Evolutionary conservation across 2,797 vertebrate species (phyloP), one percentile per base, ranked within the genome.

Genomic region (Leptatherina wallacei): DNA sequence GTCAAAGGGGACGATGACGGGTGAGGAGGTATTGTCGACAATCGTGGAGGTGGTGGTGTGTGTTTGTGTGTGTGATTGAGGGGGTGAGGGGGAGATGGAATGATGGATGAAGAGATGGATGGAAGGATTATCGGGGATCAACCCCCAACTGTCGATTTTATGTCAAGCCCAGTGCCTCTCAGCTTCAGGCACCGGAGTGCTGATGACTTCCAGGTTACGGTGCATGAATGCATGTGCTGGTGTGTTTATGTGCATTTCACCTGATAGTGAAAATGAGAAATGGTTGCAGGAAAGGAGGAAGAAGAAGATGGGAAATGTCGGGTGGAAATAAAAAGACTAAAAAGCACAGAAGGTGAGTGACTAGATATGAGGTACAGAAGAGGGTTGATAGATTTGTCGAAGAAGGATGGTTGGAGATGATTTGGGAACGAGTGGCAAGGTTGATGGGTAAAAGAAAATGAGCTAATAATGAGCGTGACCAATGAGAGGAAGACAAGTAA

Each of bases 111-210:
- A 69, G 74, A 73, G 71, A 24, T 30, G 27, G 66, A 78, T 76
- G 69, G 61, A 73, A 51, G 69, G 73, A 87, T 87, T 76, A 83
- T 72, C 12, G 4, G 69, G 73, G 79, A 85, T 88, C 84, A 77
- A 81, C 65, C 77, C 56, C 61, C 54, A 51, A 79, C 61, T 73
- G 73, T 83, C 29, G 62, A 85, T 84, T 87, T 85, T 9, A 70
- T 62, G 79, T 82, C 77, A n/a, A 77, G 30, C 22, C 55, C 32
- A 33, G 69, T 44, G 47, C 60, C 74, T 75, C 71, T 58, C 51
- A 12, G 76, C 78, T 80, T 55, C 66, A 69, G 68, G 59, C 32
- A 8, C 33, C 0, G 2, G 33, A 38, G 65, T 16, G 42, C 18
- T 33, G 54, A 79, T 55, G 72, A 82, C 69, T 27, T 85, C 75